These are phyloP conservation scores for Argya squamiceps DNA, from an alignment of 2,797 vertebrate species.

Conservation along the genomic window DNA sequence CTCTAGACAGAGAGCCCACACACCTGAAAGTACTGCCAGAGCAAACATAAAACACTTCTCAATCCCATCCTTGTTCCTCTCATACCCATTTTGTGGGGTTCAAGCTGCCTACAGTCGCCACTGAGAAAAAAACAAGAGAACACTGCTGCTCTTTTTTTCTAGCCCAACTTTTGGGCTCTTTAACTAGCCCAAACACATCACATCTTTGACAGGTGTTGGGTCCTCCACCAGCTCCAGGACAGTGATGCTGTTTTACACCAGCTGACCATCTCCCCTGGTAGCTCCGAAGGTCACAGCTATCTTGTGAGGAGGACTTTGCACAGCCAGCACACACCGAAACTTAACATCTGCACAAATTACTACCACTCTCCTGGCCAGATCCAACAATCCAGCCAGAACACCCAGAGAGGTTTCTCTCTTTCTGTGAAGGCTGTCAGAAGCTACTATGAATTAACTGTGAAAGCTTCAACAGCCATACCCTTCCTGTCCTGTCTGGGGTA, in stretches of 20 bases:
- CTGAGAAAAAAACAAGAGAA: not conserved
- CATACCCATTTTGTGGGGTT: not conserved
- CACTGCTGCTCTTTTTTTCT: not conserved
- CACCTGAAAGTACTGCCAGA: not conserved
- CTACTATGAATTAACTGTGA: not conserved
- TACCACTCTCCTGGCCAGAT: not conserved
- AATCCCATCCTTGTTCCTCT: not conserved
- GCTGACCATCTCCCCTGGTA: not conserved
- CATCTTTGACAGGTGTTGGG: not conserved
- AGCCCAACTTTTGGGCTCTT: not conserved
- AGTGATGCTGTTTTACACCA: not conserved
- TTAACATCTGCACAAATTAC: not conserved
- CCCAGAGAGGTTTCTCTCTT: not conserved
- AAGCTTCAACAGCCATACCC: not conserved
- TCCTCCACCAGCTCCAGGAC: not conserved
- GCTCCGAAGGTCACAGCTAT: fast-evolving
- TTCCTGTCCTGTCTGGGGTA: not conserved
- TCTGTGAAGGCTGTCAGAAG: not conserved
- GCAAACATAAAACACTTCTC: not conserved
- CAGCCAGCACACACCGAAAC: not conserved
- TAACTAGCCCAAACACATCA: not conserved
- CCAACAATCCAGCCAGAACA: not conserved
- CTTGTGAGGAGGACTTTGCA: not conserved
- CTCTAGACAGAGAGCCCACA: not conserved
- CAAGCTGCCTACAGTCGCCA: not conserved